Evolutionary conservation across 2,797 vertebrate genomes (phyloP), one percentile per base, ranked within the genome.

Genomic region (Huso huso): DNA sequence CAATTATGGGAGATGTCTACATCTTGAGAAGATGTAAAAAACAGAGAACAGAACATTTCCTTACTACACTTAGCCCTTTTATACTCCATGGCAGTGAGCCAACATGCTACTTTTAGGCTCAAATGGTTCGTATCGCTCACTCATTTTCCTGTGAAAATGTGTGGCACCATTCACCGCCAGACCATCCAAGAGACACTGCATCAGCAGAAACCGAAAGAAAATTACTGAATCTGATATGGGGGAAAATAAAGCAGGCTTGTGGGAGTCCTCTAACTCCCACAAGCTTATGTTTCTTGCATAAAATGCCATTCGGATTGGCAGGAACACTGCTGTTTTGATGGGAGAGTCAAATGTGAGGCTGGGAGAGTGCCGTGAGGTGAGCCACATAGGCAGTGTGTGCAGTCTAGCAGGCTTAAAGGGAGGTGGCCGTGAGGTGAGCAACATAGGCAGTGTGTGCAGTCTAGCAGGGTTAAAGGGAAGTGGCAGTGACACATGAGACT

Each of bases 31-130:
- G 64, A 58, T 66, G 57, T 77, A 82, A 82, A 85, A 80, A 86
- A 79, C 78, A 81, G 37, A 4, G 37, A 37, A 37, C 37, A 37
- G 80, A 86, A 84, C 79, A 74, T 79, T 85, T 83, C 83, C 83
- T 83, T 73, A 68, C 78, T 78, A 79, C 76, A 66, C 80, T 81
- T 82, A 76, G 79, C 78, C 78, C 37, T 37, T 5, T 37, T 86
- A 82, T 84, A 80, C 81, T 81, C 82, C 73, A 72, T 85, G 85
- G 84, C 84, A 1, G 64, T 51, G 69, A 84, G 82, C 86, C 85
- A 86, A 72, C 49, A 63, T 69, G 75, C 37, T 37, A 37, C 37
- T 37, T 37, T 37, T 37, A 37, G 37, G 37, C 72, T 83, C 77
- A 76, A 18, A 72, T 79, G 82, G 72, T 81, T 72, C 77, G 78